Conservation (phyloP, 2,797 vertebrate species). For the Thalassophryne amazonica region DNA sequence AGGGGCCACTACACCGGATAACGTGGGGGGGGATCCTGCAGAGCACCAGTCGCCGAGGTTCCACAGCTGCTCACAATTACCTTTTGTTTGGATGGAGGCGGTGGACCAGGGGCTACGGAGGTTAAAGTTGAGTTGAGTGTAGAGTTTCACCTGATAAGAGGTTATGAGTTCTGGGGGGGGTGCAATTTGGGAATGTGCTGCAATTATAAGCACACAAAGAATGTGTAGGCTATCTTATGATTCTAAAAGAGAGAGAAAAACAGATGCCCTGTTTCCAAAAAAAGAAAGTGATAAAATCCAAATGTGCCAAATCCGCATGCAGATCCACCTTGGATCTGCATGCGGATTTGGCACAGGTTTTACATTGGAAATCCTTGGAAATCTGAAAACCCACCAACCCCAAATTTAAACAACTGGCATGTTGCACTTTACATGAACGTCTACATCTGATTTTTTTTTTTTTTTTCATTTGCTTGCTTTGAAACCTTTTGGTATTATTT, state of each 20-base stretch:
- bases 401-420: too few species aligned
- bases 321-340: too few species aligned
- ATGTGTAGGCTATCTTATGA: slow-evolving; percentile 76
- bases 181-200: slow-evolving; percentile 66
- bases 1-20: slow-evolving; percentile 37
- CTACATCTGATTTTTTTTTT: too few species aligned
- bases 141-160: slow-evolving; percentile 86
- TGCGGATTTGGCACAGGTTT: too few species aligned
- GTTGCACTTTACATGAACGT: too few species aligned
- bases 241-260: slow-evolving; percentile 43
- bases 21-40: slow-evolving; percentile 60
- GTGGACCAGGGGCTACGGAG: slow-evolving; percentile 57
- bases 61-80: slow-evolving; percentile 83
- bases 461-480: too few species aligned
- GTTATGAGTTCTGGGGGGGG: slow-evolving; percentile 76
- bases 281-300: too few species aligned
- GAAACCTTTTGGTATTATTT: too few species aligned
- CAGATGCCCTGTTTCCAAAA: too few species aligned
- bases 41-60: slow-evolving; percentile 69
- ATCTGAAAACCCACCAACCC: too few species aligned
- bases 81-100: slow-evolving; percentile 75
- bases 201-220: slow-evolving; percentile 78
- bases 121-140: slow-evolving; percentile 83
- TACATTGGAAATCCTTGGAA: too few species aligned
- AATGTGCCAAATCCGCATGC: too few species aligned